phyloP scores from a whole-genome alignment of 2,113 vertebrate genomes.

The Phylloscopus trochiloides region DNA sequence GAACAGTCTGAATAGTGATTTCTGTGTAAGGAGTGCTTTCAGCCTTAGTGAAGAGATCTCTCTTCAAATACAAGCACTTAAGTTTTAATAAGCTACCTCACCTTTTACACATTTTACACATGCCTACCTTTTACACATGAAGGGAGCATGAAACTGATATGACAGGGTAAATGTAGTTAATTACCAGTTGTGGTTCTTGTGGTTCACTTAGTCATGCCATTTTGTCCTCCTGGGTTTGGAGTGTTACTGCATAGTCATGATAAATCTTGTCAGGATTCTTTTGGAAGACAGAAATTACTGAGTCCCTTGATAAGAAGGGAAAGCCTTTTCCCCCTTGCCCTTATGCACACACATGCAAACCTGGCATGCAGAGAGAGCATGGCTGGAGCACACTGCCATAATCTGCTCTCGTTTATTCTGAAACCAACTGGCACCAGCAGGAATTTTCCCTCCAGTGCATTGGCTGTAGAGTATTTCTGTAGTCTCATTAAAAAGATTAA shows the following conservation, averaged over 20 bases:
- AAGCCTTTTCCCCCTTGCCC: background rate
- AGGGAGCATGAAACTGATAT: background rate
- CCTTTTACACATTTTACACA: too few species aligned
- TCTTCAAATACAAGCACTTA: background rate
- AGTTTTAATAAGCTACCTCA: background rate
- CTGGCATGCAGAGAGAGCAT: background rate
- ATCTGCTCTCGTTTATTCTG: background rate
- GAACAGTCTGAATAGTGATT: background rate
- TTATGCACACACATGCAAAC: background rate
- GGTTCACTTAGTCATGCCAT: background rate
- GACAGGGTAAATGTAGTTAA: background rate
- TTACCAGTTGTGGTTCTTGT: background rate
- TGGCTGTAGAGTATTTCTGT: slow-evolving; percentile 48
- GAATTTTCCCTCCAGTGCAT: slow-evolving; percentile 8
- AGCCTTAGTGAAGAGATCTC: background rate
- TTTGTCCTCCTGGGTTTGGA: background rate
- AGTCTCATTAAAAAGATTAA: slow-evolving; percentile 73
- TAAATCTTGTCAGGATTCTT: background rate
- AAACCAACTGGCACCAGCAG: slow-evolving; percentile 21
- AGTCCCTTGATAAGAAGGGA: background rate
- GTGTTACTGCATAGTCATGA: background rate
- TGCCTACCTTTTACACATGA: background rate
- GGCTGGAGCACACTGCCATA: background rate
- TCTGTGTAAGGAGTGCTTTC: background rate
- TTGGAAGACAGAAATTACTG: background rate